Evolutionary conservation across 2,113 vertebrate species (phyloP), one percentile per base, ranked within the genome.

Genomic region (Holacanthus passer): DNA sequence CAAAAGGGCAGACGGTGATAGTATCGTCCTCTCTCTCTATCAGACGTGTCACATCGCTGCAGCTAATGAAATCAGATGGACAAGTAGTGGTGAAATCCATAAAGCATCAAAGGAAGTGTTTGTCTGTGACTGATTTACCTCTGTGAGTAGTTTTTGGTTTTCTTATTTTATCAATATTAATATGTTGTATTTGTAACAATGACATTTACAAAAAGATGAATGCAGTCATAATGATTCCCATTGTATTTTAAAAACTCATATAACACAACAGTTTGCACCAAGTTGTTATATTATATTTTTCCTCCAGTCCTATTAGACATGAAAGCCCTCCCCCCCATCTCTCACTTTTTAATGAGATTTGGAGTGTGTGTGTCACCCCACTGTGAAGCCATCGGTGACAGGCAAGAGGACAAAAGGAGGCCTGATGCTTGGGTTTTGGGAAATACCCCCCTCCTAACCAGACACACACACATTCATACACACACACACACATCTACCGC

Each of bases 341-440:
- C 78, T 91, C 88, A 91, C 88, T 92, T 93, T 93, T 93, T 94
- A 94, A 94, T 94, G 88, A 93, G 93, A 93, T 92, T 93, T 92
- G 82, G 85, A 91, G 88, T 83, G 86, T 86, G 83, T 81, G 82
- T 79, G 84, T 92, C 84, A 79, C 85, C 91, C 92, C 88, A 92
- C 93, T 92, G 92, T 72, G 90, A 92, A 88, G 89, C 93, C 92
- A 91, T 91, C 84, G 64, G 92, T 88, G 90, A 89, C 92, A 91
- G 85, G 86, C 81, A 77, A 67, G 70, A 92, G 93, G 93, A 95
- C 94, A 95, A 95, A 95, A 85, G 89, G 86, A 94, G 81, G 85
- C 89, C 90, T 82, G 76, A 90, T 90, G 82, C 92, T 78, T 65
- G 47, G 82, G 80, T 83, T 91, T 88, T 70, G 67, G 71, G 82